These are phyloP conservation scores for Spilarctia lutea DNA, from an alignment of 2,888 invertebrate species.

Conservation along the genomic window DNA sequence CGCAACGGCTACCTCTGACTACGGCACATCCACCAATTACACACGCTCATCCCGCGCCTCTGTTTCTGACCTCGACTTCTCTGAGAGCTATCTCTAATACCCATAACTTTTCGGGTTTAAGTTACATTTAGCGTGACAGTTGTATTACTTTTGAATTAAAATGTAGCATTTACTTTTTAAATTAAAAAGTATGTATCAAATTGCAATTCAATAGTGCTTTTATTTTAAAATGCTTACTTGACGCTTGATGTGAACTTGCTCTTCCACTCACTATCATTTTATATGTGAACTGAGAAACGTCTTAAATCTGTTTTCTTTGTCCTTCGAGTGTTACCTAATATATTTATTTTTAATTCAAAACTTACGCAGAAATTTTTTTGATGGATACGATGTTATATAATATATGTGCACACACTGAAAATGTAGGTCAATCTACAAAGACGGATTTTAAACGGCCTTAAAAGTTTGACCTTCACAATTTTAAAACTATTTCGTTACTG, in stretches of 20 bases:
- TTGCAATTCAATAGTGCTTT: background rate
- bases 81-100: slow-evolving; percentile 92
- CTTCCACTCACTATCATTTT: background rate
- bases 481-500: slow-evolving; percentile 30
- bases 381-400: background rate
- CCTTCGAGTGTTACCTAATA: background rate
- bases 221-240: background rate
- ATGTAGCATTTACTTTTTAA: background rate
- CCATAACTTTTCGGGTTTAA: slow-evolving; percentile 1
- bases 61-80: slow-evolving; percentile 95
- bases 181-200: background rate
- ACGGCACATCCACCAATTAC: slow-evolving; percentile 92
- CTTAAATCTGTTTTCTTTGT: background rate
- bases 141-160: background rate
- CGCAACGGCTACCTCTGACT: slow-evolving; percentile 92
- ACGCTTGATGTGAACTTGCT: slow-evolving; percentile 6
- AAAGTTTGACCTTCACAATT: slow-evolving; percentile 33
- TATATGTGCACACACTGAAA: background rate
- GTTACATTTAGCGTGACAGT: slow-evolving; percentile 17
- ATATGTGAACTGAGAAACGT: background rate
- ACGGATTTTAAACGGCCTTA: slow-evolving; percentile 34
- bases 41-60: slow-evolving; percentile 94
- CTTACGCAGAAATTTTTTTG: background rate
- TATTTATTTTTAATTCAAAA: background rate
- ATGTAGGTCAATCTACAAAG: background rate